phyloP scores from a whole-genome alignment of 1,140 invertebrate species.

The Melanaphis sacchari region DNA sequence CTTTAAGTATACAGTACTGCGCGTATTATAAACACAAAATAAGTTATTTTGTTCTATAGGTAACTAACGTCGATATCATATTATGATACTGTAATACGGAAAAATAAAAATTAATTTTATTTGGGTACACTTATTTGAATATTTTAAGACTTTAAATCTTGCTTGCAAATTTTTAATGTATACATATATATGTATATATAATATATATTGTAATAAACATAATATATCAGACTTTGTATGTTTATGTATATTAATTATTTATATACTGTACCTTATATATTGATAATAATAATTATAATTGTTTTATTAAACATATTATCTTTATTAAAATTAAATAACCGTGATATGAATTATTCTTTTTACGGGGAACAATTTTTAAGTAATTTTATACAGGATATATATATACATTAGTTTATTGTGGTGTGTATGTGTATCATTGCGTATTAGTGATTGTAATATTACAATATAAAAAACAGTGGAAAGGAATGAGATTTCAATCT shows the following conservation, averaged over 20 bases:
- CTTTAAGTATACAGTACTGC: background rate
- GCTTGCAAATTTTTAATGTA: background rate
- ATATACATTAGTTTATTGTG: background rate
- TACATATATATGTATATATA: too few species aligned
- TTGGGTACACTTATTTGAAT: background rate
- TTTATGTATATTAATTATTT: background rate
- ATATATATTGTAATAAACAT: background rate
- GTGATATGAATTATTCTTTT: background rate
- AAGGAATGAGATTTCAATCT: conserved; percentile 5
- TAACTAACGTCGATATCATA: background rate
- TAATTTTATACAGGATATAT: background rate
- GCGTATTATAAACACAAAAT: background rate
- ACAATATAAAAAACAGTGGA: background rate
- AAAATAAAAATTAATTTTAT: background rate
- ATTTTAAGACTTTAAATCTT: background rate
- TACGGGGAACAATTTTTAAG: background rate
- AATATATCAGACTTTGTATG: background rate
- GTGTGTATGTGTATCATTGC: background rate
- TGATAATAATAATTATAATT: background rate
- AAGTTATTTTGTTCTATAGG: too few species aligned
- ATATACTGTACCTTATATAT: background rate
- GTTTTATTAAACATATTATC: background rate
- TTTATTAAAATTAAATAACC: background rate
- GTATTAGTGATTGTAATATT: background rate
- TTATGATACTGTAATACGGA: background rate